A percentile compares a stretch with the other conserved stretches of the same genome.
Evolutionary conservation across 1,140 invertebrate genomes (phyloP).

Genomic region (Conus ventricosus): DNA sequence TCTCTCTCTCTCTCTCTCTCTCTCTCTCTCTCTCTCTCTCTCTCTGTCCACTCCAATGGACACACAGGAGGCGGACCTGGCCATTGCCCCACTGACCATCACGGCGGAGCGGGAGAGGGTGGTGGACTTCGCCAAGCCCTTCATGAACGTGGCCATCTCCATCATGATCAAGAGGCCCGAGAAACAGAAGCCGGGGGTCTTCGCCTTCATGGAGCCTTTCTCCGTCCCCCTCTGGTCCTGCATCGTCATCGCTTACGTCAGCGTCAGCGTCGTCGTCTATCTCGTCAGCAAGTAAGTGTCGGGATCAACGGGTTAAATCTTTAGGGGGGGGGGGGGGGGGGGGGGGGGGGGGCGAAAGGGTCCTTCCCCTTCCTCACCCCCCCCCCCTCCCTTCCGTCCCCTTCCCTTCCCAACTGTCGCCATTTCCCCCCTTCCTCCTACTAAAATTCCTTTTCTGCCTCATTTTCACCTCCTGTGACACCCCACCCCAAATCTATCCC

Average conservation of each 20-base stretch:
- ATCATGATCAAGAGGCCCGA: slow-evolving; percentile 74
- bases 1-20: no score
- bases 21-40: no score
- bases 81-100: slow-evolving; percentile 72
- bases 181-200: slow-evolving; percentile 89
- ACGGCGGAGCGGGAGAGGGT: slow-evolving; percentile 68
- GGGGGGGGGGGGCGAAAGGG: no score
- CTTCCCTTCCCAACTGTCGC: background rate
- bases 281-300: slow-evolving; percentile 79
- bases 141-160: slow-evolving; percentile 74
- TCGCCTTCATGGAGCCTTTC: slow-evolving; percentile 95
- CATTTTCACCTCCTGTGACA: background rate
- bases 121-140: slow-evolving; percentile 74
- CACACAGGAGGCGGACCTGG: slow-evolving; percentile 67
- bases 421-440: background rate
- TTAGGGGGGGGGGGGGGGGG: background rate
- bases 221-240: slow-evolving; percentile 80
- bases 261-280: slow-evolving; percentile 88
- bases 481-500: no score
- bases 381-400: background rate
- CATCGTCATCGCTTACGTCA: slow-evolving; percentile 96
- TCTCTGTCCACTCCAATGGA: no score
- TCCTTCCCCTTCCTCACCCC: background rate
- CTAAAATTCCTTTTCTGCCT: background rate
- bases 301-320: background rate